Evolutionary conservation across 2,797 vertebrate genomes (phyloP).

Genomic region (Muscicapa striata): DNA sequence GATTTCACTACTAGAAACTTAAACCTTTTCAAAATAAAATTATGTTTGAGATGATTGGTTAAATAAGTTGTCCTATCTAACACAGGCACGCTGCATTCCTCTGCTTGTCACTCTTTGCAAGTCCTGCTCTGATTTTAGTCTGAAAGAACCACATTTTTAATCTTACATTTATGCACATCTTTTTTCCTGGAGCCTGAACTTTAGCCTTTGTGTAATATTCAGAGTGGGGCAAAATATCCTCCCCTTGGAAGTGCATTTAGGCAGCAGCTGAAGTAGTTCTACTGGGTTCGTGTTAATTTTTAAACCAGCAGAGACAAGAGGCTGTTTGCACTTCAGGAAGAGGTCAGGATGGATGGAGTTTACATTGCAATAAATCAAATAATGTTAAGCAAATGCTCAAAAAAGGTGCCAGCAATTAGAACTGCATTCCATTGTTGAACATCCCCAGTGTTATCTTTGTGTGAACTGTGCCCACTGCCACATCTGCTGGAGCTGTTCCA

Average conservation of each 20-base stretch:
- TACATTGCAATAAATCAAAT: constrained; percentile 10
- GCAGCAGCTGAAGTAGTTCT: not conserved
- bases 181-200: not conserved
- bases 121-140: not conserved
- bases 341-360: not conserved
- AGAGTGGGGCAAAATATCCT: not conserved
- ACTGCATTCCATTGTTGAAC: not conserved
- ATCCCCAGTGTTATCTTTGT: not conserved
- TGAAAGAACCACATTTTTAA: not conserved
- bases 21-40: not conserved
- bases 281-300: not conserved
- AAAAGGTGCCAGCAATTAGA: not conserved
- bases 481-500: not conserved
- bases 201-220: not conserved
- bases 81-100: not conserved
- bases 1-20: not conserved
- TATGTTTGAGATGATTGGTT: not conserved
- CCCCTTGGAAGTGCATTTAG: not conserved
- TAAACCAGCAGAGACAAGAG: constrained; percentile 35
- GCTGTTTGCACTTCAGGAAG: constrained; percentile 6
- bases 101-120: not conserved
- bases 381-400: not conserved
- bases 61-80: not conserved
- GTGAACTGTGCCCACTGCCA: not conserved
- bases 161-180: not conserved